These are phyloP conservation scores for Lepidurus couesii DNA, from an alignment of 1,140 invertebrate species.

Conservation along the genomic window DNA sequence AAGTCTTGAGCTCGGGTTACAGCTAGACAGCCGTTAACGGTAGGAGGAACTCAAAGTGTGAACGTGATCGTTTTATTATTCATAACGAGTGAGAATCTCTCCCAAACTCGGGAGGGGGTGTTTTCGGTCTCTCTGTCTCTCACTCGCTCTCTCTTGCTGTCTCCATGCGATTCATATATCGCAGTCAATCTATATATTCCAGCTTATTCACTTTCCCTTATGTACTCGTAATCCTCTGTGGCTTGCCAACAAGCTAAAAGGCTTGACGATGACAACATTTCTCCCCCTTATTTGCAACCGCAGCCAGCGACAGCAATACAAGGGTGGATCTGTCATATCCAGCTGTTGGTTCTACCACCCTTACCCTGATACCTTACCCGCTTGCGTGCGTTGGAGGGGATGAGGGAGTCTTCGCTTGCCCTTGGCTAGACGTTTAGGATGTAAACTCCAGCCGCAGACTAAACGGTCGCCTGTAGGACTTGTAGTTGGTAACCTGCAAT, in stretches of 20 bases:
- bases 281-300: conserved; percentile 15
- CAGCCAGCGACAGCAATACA: conserved; percentile 10
- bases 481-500: too few species aligned
- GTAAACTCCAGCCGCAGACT: too few species aligned
- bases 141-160: neutral
- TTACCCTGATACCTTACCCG: neutral
- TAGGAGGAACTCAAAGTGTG: neutral
- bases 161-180: neutral
- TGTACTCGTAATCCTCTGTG: neutral
- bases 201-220: neutral
- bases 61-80: neutral
- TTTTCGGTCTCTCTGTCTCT: neutral
- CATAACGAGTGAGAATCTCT: neutral
- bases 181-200: neutral
- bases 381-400: too few species aligned
- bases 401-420: too few species aligned
- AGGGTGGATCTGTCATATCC: conserved; percentile 17
- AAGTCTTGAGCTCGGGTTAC: neutral
- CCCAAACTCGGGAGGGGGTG: neutral
- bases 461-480: too few species aligned
- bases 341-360: neutral
- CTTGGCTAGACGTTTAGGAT: too few species aligned
- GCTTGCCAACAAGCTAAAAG: conserved; percentile 21
- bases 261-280: conserved; percentile 19
- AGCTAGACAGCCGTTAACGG: neutral